A percentile compares a stretch with the other conserved stretches of the same genome.
phyloP scores from a whole-genome alignment of 2,113 vertebrate species.

The Sinocyclocheilus anshuiensis region DNA sequence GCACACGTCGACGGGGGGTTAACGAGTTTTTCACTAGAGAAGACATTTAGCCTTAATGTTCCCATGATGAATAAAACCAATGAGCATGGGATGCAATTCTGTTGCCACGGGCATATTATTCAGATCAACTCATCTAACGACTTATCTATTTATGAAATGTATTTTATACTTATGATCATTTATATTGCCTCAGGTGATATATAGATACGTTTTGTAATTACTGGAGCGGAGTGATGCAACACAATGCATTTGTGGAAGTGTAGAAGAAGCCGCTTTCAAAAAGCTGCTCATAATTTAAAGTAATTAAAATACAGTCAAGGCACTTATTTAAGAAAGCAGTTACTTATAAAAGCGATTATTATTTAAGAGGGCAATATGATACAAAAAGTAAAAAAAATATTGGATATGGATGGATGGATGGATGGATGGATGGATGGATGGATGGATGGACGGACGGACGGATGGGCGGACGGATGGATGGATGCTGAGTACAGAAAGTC shows the following conservation, averaged over 20 bases:
- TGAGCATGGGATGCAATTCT: neutral
- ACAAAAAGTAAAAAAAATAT: neutral
- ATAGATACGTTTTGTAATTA: constrained; percentile 5
- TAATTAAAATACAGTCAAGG: neutral
- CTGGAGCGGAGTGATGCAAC: neutral
- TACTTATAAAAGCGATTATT: too few species aligned
- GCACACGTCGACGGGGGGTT: constrained; percentile 9
- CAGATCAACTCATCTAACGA: constrained; percentile 35
- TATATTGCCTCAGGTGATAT: constrained; percentile 17
- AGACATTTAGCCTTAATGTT: constrained; percentile 30
- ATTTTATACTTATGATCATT: constrained; percentile 22
- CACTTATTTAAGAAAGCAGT: neutral
- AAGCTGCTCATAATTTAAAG: neutral
- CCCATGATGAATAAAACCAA: constrained; percentile 40
- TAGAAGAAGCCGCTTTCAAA: neutral
- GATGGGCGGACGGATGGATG: too few species aligned
- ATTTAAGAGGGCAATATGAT: neutral
- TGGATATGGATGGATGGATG: too few species aligned
- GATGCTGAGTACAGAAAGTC: too few species aligned
- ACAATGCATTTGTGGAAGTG: neutral
- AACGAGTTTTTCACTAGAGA: constrained; percentile 17
- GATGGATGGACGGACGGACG: too few species aligned
- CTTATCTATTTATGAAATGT: constrained; percentile 32
- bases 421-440: too few species aligned
- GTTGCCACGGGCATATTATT: constrained; percentile 35